A percentile compares a stretch with the other conserved stretches of the same genome.
Evolutionary conservation across 2,888 invertebrate genomes (phyloP).

Genomic region (Hipparchia sbordonii): DNA sequence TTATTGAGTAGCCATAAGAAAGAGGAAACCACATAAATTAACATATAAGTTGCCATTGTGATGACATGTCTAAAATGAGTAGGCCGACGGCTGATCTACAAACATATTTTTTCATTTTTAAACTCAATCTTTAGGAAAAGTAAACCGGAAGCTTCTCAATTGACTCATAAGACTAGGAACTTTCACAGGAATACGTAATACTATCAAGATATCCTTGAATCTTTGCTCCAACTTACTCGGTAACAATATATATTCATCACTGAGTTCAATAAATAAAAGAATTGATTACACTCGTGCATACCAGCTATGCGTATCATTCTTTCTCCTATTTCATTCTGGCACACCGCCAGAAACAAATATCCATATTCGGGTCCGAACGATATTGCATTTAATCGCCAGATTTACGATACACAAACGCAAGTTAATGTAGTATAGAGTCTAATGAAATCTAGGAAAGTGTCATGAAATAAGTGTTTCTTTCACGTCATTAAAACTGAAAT

Average conservation of each 20-base stretch:
- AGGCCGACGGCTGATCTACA: background rate
- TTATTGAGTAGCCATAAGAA: background rate
- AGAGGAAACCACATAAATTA: background rate
- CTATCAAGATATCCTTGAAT: background rate
- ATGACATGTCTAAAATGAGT: background rate
- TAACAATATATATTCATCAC: constrained; percentile 28
- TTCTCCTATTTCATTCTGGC: constrained; percentile 30
- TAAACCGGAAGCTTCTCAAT: background rate
- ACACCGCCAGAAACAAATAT: constrained; percentile 28
- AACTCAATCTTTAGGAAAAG: background rate
- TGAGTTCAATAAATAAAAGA: constrained; percentile 27
- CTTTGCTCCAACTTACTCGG: background rate
- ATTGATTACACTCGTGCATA: constrained; percentile 22
- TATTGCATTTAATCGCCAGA: constrained; percentile 24
- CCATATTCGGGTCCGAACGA: constrained; percentile 22
- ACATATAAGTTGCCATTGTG: background rate
- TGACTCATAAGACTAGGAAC: background rate
- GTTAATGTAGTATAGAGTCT: background rate
- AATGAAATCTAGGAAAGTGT: background rate
- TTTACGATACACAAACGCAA: constrained; percentile 1
- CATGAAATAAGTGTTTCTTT: background rate
- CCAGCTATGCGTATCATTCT: constrained; percentile 25
- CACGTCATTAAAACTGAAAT: background rate
- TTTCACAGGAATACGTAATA: background rate
- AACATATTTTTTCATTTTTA: background rate